Evolutionary conservation across 2,797 vertebrate species (phyloP).

Genomic region (Paramormyrops hopkinsi): DNA sequence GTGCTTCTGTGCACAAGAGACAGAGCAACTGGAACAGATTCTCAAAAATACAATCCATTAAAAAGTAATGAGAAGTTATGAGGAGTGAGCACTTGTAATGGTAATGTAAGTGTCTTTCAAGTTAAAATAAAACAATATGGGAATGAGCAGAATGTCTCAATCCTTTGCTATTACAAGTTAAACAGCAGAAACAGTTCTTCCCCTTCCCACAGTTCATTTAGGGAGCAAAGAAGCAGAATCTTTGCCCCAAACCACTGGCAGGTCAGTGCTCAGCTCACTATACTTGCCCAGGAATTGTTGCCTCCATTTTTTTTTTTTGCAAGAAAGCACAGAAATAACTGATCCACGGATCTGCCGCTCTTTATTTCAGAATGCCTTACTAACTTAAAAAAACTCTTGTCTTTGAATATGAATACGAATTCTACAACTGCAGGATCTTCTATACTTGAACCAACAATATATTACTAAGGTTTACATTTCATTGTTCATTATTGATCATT

Average conservation of each 20-base stretch:
- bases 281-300: constrained; percentile 46
- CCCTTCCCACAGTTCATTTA: constrained; percentile 57
- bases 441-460: background rate
- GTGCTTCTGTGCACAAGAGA: background rate
- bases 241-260: constrained; percentile 50
- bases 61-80: background rate
- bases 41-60: background rate
- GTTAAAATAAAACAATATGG: constrained; percentile 54
- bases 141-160: constrained; percentile 44
- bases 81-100: background rate
- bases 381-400: background rate
- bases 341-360: background rate
- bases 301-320: constrained; percentile 40
- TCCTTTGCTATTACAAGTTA: constrained; percentile 50
- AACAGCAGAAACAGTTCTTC: constrained; percentile 45
- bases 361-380: background rate
- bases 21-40: background rate
- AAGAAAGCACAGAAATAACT: constrained; percentile 49
- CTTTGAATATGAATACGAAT: background rate
- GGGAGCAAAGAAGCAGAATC: constrained; percentile 60
- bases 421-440: background rate
- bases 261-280: constrained; percentile 48
- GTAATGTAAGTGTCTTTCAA: constrained; percentile 46
- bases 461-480: background rate
- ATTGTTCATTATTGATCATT: background rate